phyloP scores from a whole-genome alignment of 1,140 invertebrate genomes.

The Nasonia giraulti region DNA sequence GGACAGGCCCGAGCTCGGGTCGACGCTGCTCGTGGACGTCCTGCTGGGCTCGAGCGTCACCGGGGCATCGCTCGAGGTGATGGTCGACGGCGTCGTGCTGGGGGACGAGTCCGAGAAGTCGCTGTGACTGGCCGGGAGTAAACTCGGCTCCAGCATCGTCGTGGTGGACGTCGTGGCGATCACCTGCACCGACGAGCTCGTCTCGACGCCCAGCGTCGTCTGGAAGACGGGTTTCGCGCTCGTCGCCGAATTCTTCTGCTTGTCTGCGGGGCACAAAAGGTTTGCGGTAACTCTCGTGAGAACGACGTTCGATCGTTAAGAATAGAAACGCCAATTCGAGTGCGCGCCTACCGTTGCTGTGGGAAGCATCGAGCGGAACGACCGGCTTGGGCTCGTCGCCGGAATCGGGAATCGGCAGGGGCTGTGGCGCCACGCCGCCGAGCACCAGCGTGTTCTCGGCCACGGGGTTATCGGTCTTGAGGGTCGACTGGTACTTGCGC shows the following conservation, averaged over 20 bases:
- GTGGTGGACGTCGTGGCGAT: constrained; percentile 65
- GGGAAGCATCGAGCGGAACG: constrained; percentile 15
- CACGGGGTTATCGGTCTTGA: constrained; percentile 60
- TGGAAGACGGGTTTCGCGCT: constrained; percentile 56
- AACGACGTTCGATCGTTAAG: neutral
- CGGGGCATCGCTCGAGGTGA: neutral
- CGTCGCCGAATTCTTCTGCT: constrained; percentile 26
- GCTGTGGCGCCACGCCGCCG: constrained; percentile 52
- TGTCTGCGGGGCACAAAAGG: neutral
- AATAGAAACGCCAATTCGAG: neutral
- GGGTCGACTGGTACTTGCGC: constrained; percentile 63
- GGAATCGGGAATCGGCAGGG: constrained; percentile 37
- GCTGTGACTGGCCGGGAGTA: constrained; percentile 56
- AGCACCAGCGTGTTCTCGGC: constrained; percentile 65
- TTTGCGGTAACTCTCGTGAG: neutral
- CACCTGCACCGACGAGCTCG: constrained; percentile 69
- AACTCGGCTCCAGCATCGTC: constrained; percentile 58
- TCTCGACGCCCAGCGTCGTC: constrained; percentile 68
- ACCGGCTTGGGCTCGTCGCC: constrained; percentile 36
- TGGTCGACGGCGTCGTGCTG: too few relatives aligned
- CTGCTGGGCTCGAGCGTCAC: constrained; percentile 64
- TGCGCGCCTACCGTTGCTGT: neutral
- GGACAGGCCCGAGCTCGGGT: constrained; percentile 54
- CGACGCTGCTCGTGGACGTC: constrained; percentile 43
- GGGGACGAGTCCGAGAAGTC: constrained; percentile 40